A percentile compares a stretch with the other conserved stretches of the same genome.
phyloP scores from a whole-genome alignment of 2,888 invertebrate genomes.

The Drosophila bunnanda region DNA sequence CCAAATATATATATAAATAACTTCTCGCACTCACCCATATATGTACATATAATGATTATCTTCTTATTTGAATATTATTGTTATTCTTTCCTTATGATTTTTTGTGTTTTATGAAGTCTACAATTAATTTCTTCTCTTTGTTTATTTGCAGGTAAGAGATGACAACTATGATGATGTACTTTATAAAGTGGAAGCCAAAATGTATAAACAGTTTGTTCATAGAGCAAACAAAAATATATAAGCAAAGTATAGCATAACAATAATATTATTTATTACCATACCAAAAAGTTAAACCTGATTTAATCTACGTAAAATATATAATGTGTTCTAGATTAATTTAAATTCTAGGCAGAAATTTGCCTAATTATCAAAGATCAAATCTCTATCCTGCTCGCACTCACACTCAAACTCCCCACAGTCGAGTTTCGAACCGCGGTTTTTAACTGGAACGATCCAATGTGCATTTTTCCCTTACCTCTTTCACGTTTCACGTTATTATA shows the following conservation, averaged over 20 bases:
- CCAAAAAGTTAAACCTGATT: not conserved
- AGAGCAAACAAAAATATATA: too few relatives aligned
- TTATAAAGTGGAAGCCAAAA: not conserved
- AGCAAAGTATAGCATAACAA: too few relatives aligned
- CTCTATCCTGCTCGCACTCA: not conserved
- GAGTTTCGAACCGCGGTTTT: not conserved
- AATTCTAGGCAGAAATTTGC: not conserved
- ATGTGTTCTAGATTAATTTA: not conserved
- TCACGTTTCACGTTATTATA: conserved; percentile 18
- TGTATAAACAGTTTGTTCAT: not conserved
- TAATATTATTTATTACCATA: not conserved
- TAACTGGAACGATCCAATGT: not conserved
- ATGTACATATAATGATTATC: not conserved
- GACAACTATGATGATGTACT: conserved; percentile 8
- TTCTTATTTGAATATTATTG: conserved; percentile 22
- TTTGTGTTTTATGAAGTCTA: conserved; percentile 1
- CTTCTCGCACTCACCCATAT: conserved; percentile 17
- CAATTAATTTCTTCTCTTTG: conserved; percentile 32
- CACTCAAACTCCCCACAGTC: not conserved
- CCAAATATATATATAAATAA: conserved; percentile 6
- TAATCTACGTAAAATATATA: not conserved
- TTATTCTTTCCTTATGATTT: conserved; percentile 7
- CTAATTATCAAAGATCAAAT: not conserved
- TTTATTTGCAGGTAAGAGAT: conserved; percentile 45
- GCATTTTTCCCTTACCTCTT: not conserved